Evolutionary conservation across 2,888 invertebrate species (phyloP), one percentile per base, ranked within the genome.

Genomic region (Allacma fusca): DNA sequence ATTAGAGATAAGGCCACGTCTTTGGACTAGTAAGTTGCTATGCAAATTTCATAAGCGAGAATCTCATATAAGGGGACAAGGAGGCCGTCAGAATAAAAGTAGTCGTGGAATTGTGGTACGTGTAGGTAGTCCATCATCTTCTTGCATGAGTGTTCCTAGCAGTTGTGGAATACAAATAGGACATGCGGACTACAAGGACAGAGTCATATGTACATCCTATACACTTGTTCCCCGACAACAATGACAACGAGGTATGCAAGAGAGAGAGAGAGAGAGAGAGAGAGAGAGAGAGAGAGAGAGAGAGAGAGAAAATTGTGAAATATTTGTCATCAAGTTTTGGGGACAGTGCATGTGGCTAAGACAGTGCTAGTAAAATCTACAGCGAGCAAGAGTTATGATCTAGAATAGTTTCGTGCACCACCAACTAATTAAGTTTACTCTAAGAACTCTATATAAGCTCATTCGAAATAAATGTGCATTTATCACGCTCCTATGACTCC

Each of bases 361-460:
- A 71, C 50, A 71, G 69, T 19, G 57, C n/a, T 50, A 50, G 34
- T 70, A 50, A 71, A 71, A 71, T 57, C 24, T 44, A 24, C 19
- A 70, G 44, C 40, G 29, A 44, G 71, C 28, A 71, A 71, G 71
- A 71, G 57, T 71, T 71, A 71, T 71, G 71, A 71, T 71, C 71
- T 57, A 57, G 57, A 71, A 44, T 50, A 71, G 71, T 57, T 71
- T 71, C 71, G 71, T 71, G 71, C 57, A 71, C 71, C 71, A 71
- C 71, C 71, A 71, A 57, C 57, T 71, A 71, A 71, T 71, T 71
- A 71, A 71, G 71, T 71, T 71, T 71, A 71, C 44, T 71, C 71
- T 26, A 44, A n/a, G 44, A 44, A 70, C 21, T 40, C 7, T 19
- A 50, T 50, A 13, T 70, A 70, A 70, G 44, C 43, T 40, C 69